A percentile compares a stretch with the other conserved stretches of the same genome.
phyloP scores from a whole-genome alignment of 1,140 invertebrate genomes.

The Aphaenogaster ashmeadi region DNA sequence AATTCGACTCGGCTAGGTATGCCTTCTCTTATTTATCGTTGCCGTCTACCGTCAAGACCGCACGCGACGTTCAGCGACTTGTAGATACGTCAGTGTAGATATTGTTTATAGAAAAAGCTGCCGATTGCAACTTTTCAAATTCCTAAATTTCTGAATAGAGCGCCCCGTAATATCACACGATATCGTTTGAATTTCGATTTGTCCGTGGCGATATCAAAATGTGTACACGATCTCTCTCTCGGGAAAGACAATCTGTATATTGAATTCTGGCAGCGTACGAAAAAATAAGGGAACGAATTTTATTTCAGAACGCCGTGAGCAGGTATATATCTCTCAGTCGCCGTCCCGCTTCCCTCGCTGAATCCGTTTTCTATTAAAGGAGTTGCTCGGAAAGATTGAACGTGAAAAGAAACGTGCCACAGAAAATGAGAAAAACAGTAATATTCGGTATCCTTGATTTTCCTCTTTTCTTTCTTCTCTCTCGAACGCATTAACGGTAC shows the following conservation, averaged over 20 bases:
- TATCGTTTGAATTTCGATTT: constrained; percentile 15
- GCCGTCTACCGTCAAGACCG: not conserved
- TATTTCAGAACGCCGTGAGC: constrained; percentile 38
- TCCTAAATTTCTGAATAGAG: not conserved
- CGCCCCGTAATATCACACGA: not conserved
- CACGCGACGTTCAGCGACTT: not conserved
- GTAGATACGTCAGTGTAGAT: not conserved
- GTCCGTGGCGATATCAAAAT: constrained; percentile 22
- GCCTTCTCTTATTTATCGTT: constrained; percentile 28
- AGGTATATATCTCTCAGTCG: constrained; percentile 29
- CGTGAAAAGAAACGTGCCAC: constrained; percentile 66
- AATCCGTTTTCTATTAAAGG: constrained; percentile 79
- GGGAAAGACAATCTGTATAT: constrained; percentile 26
- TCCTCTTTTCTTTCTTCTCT: not conserved
- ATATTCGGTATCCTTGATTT: constrained; percentile 29
- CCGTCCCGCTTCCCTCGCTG: constrained; percentile 40
- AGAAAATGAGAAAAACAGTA: constrained; percentile 73
- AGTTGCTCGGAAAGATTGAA: constrained; percentile 76
- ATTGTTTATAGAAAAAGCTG: not conserved
- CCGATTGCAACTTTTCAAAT: not conserved
- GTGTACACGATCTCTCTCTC: not conserved
- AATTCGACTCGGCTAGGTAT: not conserved
- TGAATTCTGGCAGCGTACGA: constrained; percentile 57
- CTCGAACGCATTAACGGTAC: not conserved
- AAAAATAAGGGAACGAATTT: constrained; percentile 57